These are phyloP conservation scores for Rotaria macrura DNA, from an alignment of 2,888 invertebrate species.

Conservation along the genomic window DNA sequence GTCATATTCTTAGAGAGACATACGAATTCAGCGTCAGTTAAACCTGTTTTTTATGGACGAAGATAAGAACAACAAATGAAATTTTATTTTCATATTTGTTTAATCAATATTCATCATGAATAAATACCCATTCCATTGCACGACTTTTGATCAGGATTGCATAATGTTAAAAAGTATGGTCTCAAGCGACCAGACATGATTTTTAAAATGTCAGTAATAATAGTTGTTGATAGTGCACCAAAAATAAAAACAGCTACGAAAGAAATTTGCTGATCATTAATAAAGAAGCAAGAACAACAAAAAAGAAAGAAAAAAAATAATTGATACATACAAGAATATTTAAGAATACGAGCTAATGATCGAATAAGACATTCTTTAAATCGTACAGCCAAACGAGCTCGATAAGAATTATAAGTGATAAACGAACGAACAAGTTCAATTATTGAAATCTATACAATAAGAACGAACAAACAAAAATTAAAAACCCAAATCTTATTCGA, in stretches of 20 bases:
- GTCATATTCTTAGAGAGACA: slow-evolving; percentile 19
- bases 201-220: neutral
- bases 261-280: too few relatives aligned
- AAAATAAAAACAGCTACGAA: neutral
- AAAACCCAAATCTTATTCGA: neutral
- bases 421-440: slow-evolving; percentile 19
- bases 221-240: neutral
- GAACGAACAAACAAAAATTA: too few relatives aligned
- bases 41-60: too few relatives aligned
- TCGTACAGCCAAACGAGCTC: neutral
- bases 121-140: slow-evolving; percentile 15
- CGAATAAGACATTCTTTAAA: neutral
- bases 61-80: neutral
- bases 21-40: slow-evolving; percentile 12
- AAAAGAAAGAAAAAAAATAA: too few relatives aligned
- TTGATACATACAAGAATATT: neutral
- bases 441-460: neutral
- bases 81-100: neutral
- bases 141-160: slow-evolving; percentile 12
- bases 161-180: neutral
- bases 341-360: slow-evolving; percentile 1
- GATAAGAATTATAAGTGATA: neutral
- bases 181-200: neutral
- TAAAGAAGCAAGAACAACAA: too few relatives aligned
- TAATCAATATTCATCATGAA: neutral